Conservation (phyloP, 2,888 invertebrate genomes). For the Ptychoptera albimana region DNA sequence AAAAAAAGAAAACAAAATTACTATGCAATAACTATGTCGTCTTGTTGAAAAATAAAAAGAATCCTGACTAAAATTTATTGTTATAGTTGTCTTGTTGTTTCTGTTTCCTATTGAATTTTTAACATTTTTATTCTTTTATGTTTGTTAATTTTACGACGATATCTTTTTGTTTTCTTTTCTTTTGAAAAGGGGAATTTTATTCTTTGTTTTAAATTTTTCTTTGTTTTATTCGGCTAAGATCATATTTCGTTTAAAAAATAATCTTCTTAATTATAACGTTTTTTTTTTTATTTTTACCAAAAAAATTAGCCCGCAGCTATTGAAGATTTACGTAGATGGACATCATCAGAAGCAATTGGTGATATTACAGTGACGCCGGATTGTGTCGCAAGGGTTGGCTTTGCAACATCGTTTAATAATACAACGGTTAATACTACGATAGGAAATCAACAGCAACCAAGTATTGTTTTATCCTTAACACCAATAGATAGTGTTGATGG, state of each 20-base stretch:
- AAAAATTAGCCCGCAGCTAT: conserved; percentile 56
- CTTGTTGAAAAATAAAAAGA: too few species aligned
- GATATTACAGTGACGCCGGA: conserved; percentile 69
- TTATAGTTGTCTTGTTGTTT: too few species aligned
- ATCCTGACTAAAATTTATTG: too few species aligned
- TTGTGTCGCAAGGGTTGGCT: conserved; percentile 45
- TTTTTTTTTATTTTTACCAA: conserved; percentile 16
- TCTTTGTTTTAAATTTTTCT: not conserved
- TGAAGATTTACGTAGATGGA: conserved; percentile 70
- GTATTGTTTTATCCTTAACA: conserved; percentile 29
- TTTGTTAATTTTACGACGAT: not conserved
- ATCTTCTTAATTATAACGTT: not conserved
- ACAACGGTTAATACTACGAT: conserved; percentile 16
- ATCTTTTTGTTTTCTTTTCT: not conserved
- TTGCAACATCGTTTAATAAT: conserved; percentile 11
- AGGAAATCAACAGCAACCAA: conserved; percentile 16
- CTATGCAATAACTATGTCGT: too few species aligned
- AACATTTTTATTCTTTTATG: not conserved
- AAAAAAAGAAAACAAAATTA: too few species aligned
- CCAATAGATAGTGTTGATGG: conserved; percentile 28
- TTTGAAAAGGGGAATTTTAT: not conserved
- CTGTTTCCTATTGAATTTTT: not conserved
- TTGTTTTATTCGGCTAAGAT: not conserved
- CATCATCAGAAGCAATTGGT: conserved; percentile 64
- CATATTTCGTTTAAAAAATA: not conserved